Base-by-base conservation (phyloP, 1,140 invertebrate species). In the Drosophila kohkoa region DNA sequence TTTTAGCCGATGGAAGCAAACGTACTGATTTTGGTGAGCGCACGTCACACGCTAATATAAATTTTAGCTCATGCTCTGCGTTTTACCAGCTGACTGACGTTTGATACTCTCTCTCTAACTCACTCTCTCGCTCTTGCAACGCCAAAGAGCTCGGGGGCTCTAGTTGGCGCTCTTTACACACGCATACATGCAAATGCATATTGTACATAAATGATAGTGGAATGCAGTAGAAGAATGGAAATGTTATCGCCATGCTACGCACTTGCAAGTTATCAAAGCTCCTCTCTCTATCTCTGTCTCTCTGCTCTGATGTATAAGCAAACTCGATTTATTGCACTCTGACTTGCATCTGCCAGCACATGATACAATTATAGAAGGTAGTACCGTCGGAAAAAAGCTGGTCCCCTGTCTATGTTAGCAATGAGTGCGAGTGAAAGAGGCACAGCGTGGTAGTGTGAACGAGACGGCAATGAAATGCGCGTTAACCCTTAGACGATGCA, bases 41-140 rank as follows among this genome's bases (percentile, higher is more conserved):
- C 48, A 67, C 81, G 68, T 65, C 85, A 76, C 66, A 75, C 60
- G 85, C 71, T 85, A 89, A 88, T 89, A 88, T 88, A 75, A 88
- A 81, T 75, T 75, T 75, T 75, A 75, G 66, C 74, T 59, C 15
- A 41, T 13, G 52, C 75, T 71, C 35, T 32, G 28, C 55, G 48
- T 15, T 43, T 25, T 51, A 62, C 54, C 74, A 76, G 73, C 73
- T 71, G 60, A 59, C 68, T 48, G 73, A 41, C 46, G 32, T 35
- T 45, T 49, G 16, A 38, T 55, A n/a, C 62, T 64, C 51, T 16
- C 38, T 55, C 55, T 20, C 55, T 45, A 25, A 30, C 45, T 60
- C 55, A 28, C 51, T 52, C 52, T 32, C 32, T 20, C 38, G 4
- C 25, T 52, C 20, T 68, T 62, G 46, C 20, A 46, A 11, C 10